These are phyloP conservation scores for Bovichtus diacanthus DNA, from an alignment of 2,797 vertebrate genomes.

Conservation along the genomic window DNA sequence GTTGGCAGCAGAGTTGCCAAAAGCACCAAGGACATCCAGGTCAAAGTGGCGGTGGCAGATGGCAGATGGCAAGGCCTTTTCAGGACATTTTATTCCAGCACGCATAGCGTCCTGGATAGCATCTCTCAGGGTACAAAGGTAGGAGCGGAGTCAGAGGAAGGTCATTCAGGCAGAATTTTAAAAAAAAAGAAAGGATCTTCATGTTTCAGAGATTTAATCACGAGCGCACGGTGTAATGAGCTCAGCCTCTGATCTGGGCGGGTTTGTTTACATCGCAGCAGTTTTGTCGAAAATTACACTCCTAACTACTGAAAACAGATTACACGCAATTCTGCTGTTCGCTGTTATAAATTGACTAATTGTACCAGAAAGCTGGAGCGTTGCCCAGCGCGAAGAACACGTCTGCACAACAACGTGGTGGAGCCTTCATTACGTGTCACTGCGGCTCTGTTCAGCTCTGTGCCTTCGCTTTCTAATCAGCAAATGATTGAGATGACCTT, in stretches of 20 bases:
- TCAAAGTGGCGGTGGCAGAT: constrained; percentile 67
- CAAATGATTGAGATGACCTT: constrained; percentile 68
- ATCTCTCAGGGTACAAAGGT: constrained; percentile 34
- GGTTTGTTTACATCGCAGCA: constrained; percentile 43
- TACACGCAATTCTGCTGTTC: constrained; percentile 30
- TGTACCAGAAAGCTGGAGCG: constrained; percentile 53
- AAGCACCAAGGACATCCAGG: constrained; percentile 50
- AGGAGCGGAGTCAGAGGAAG: constrained; percentile 15
- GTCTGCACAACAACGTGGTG: constrained; percentile 29
- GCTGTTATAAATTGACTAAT: constrained; percentile 62
- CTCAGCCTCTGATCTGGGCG: not conserved
- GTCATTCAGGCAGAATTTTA: constrained; percentile 6
- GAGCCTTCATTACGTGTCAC: constrained; percentile 51
- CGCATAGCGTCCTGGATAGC: constrained; percentile 29
- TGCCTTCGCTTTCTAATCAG: constrained; percentile 60
- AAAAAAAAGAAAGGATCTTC: not conserved
- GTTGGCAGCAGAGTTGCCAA: constrained; percentile 35
- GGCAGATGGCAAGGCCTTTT: constrained; percentile 71
- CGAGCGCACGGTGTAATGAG: constrained; percentile 2
- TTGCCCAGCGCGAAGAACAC: constrained; percentile 41
- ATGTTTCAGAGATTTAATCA: constrained; percentile 2
- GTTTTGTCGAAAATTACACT: constrained; percentile 42
- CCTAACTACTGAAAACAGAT: constrained; percentile 48
- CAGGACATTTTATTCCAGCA: constrained; percentile 39
- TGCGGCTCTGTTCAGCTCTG: constrained; percentile 53